These are phyloP conservation scores for Napeogenes sylphis DNA, from an alignment of 2,888 invertebrate genomes.

Conservation along the genomic window DNA sequence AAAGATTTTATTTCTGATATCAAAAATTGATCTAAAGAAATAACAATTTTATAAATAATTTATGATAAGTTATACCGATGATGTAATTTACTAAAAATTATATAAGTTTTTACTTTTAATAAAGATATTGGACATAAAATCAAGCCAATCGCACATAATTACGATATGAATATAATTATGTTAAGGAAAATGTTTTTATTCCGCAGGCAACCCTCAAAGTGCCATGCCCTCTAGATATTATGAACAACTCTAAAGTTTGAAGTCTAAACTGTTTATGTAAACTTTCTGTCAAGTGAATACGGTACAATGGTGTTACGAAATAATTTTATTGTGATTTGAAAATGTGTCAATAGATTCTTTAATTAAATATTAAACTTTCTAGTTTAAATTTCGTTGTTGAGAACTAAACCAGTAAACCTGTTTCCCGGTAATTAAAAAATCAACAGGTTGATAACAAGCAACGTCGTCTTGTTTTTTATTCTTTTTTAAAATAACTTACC, in stretches of 20 bases:
- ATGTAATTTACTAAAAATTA: too few species aligned
- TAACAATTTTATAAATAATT: too few species aligned
- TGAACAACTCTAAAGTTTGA: constrained; percentile 23
- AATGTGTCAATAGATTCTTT: constrained; percentile 15
- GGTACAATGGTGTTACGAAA: constrained; percentile 46
- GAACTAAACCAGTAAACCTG: neutral
- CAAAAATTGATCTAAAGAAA: too few species aligned
- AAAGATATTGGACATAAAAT: too few species aligned
- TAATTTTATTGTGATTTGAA: constrained; percentile 34
- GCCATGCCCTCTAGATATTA: constrained; percentile 42
- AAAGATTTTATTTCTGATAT: too few species aligned
- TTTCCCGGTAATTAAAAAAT: constrained; percentile 16
- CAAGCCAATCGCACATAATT: too few species aligned
- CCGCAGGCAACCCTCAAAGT: constrained; percentile 44
- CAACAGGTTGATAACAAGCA: constrained; percentile 18
- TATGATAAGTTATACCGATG: too few species aligned
- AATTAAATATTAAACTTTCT: constrained; percentile 8
- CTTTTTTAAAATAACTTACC: neutral
- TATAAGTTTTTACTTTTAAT: too few species aligned
- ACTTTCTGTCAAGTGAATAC: constrained; percentile 49
- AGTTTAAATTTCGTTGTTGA: constrained; percentile 14
- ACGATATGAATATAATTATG: too few species aligned
- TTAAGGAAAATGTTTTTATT: constrained; percentile 10
- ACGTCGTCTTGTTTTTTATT: constrained; percentile 21
- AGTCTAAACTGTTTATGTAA: constrained; percentile 54